Conservation (phyloP, 2,888 invertebrate species). For the Megastigmus dorsalis region DNA sequence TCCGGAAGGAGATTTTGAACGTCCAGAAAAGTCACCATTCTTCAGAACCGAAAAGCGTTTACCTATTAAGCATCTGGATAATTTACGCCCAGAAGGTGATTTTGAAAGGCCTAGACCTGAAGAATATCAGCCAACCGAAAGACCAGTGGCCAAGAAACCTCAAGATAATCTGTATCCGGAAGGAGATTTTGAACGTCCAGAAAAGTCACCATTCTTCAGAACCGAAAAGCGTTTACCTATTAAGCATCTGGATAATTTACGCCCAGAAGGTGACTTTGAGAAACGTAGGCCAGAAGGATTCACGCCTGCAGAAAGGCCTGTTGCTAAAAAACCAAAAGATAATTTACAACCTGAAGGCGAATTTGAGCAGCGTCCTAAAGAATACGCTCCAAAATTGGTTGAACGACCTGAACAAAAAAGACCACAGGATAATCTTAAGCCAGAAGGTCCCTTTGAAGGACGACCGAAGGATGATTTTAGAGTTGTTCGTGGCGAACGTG, state of each 20-base stretch:
- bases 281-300: slow-evolving; percentile 62
- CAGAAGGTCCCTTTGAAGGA: slow-evolving; percentile 76
- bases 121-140: slow-evolving; percentile 68
- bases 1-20: no score
- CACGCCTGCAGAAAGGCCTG: slow-evolving; percentile 75
- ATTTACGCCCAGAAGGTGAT: no score
- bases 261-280: no score
- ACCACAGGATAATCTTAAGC: slow-evolving; percentile 76
- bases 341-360: slow-evolving; percentile 76
- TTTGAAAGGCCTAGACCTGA: slow-evolving; percentile 72
- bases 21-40: no score
- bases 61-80: slow-evolving; percentile 71
- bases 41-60: no score
- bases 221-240: slow-evolving; percentile 64
- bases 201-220: no score
- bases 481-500: slow-evolving; percentile 74
- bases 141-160: slow-evolving; percentile 78
- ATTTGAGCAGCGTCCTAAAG: slow-evolving; percentile 75
- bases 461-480: slow-evolving; percentile 77
- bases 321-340: slow-evolving; percentile 77
- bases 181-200: no score
- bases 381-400: no score
- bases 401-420: slow-evolving; percentile 78
- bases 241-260: slow-evolving; percentile 71
- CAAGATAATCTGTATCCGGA: slow-evolving; percentile 72